phyloP scores from a whole-genome alignment of 1,140 invertebrate species.

The Danaus melanippus region DNA sequence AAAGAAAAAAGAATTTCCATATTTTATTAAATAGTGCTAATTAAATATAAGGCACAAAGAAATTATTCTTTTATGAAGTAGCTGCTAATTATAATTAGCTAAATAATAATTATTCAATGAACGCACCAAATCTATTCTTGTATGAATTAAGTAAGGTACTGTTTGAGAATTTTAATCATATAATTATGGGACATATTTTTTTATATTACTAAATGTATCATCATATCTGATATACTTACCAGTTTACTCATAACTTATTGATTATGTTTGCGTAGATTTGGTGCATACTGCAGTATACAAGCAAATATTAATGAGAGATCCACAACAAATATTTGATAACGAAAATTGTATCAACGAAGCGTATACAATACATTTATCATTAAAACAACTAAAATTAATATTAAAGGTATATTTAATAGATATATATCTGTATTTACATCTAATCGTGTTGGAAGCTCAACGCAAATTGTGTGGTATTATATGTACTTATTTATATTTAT shows the following conservation, averaged over 20 bases:
- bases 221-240: no score
- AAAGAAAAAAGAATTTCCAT: constrained; percentile 4
- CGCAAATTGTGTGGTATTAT: constrained; percentile 65
- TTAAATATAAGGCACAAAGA: constrained; percentile 48
- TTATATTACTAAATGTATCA: no score
- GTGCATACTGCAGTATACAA: constrained; percentile 6
- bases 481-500: constrained; percentile 44
- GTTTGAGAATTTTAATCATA: no score
- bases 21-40: constrained; percentile 25
- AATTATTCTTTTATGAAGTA: constrained; percentile 19
- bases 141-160: no score
- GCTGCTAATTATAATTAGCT: no score
- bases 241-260: constrained; percentile 4
- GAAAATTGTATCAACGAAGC: constrained; percentile 12
- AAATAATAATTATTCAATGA: no score
- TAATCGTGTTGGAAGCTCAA: constrained; percentile 72
- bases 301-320: constrained; percentile 5
- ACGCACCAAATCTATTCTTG: no score
- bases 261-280: constrained; percentile 7
- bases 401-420: constrained; percentile 16
- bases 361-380: constrained; percentile 13
- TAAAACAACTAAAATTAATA: constrained; percentile 11
- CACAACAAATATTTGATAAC: constrained; percentile 4
- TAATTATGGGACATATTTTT: no score
- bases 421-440: constrained; percentile 67